Conservation (phyloP, 2,888 invertebrate species). For the Drosophila demipolita region DNA sequence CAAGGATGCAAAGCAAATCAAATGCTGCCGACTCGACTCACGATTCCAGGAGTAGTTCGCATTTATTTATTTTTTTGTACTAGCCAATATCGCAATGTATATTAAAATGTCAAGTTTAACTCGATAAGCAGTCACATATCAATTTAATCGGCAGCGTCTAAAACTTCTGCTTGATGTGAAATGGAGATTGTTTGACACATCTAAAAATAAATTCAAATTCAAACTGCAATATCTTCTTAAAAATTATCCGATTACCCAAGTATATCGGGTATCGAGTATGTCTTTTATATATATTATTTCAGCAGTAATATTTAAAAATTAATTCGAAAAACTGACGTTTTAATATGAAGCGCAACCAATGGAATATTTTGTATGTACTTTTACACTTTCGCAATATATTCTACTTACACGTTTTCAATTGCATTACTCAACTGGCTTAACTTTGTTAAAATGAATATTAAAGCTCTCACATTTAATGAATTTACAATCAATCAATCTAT, state of each 20-base stretch:
- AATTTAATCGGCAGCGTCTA: background rate
- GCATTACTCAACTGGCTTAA: background rate
- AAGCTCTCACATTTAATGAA: background rate
- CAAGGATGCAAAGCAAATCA: constrained; percentile 16
- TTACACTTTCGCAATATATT: background rate
- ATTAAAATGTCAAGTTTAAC: constrained; percentile 26
- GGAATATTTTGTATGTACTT: background rate
- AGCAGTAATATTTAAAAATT: background rate
- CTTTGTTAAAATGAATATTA: background rate
- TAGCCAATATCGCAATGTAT: constrained; percentile 6
- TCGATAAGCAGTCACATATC: background rate
- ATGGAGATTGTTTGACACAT: background rate
- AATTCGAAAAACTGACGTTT: too few species aligned
- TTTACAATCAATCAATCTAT: background rate
- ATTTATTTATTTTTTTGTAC: background rate
- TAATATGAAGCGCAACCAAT: background rate
- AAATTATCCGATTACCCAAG: background rate
- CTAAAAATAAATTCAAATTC: background rate
- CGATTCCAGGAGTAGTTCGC: constrained; percentile 4
- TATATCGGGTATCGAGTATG: background rate
- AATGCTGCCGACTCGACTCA: constrained; percentile 16
- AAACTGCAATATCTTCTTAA: background rate
- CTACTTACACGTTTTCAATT: background rate
- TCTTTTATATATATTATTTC: background rate
- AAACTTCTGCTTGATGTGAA: background rate